These are phyloP conservation scores for Drosophila merina DNA, from an alignment of 2,888 invertebrate species.

Conservation along the genomic window DNA sequence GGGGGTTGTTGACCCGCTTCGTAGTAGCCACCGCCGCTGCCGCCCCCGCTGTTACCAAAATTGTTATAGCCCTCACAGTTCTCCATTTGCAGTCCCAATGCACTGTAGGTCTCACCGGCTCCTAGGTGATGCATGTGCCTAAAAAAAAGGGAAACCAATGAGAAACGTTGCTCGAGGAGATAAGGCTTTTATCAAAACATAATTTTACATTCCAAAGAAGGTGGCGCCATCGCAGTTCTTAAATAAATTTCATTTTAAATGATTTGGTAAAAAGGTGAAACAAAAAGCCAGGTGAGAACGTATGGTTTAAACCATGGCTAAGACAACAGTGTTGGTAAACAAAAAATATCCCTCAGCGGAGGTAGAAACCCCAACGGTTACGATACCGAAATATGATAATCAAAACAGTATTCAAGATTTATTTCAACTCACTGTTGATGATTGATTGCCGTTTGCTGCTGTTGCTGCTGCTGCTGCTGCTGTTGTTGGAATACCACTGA, in stretches of 20 bases:
- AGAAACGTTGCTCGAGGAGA: neutral
- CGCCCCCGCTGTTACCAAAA: conserved; percentile 59
- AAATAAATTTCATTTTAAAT: neutral
- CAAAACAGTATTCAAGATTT: neutral
- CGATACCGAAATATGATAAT: neutral
- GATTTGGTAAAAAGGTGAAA: neutral
- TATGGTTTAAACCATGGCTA: neutral
- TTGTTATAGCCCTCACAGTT: conserved; percentile 80
- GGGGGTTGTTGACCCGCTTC: conserved; percentile 82
- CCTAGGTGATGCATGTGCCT: conserved; percentile 75
- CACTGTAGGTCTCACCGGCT: conserved; percentile 70
- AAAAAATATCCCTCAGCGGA: neutral
- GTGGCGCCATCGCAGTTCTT: neutral
- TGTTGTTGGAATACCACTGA: conserved; percentile 69
- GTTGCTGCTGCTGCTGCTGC: conserved; percentile 70
- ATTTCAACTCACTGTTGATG: conserved; percentile 65
- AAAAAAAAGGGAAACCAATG: neutral
- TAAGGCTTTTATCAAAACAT: neutral
- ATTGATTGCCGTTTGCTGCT: conserved; percentile 60
- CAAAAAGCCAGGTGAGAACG: neutral
- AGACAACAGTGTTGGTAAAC: neutral
- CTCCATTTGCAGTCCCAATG: conserved; percentile 81
- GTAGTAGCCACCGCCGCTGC: conserved; percentile 67
- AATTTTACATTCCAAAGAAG: neutral
- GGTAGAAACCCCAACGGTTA: neutral